Base-by-base conservation (phyloP, 2,797 vertebrate genomes). In the Synanceia verrucosa region DNA sequence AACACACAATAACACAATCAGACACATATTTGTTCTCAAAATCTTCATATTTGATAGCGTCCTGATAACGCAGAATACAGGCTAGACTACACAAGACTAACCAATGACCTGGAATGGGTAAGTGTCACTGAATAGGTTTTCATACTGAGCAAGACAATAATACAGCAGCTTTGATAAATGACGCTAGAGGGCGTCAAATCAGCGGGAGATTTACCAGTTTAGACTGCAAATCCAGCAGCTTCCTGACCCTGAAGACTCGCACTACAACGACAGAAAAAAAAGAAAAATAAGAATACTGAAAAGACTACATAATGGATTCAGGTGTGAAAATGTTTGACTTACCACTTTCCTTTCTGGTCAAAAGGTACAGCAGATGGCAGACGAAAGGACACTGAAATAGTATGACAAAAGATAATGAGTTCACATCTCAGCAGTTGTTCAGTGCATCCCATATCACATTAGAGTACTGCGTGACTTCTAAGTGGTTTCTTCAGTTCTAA, bases 331-430 rank as follows among this genome's bases (percentile, higher is more conserved):
- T 57, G 47, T 37, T 19, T 29, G 11, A 90, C 96, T 94, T 86
- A 99, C 97, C 96, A 59, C 86, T 95, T 81, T 97, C 96, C 81
- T 89, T 96, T 83, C 89, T 94, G 53, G 97, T 99, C 87, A 99
- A 87, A 86, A 99, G 94, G 90, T 96, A 99, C 12, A 99, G 84
- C 50, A 99, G 47, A 53, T 97, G 96, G 86, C 97, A 98, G 66
- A 95, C n/a, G 13, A 91, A 97, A 52, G 97, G 97, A 68, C 95
- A 96, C 98, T 99, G 91, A 73, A 93, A 92, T 67, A 55, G 83
- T 21, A 36, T 7, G 31, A 77, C 31, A 52, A 50, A 50, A 53
- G 4, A 43, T 39, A 7, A 78, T n/a, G 1, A 52, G 3, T 37
- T 68, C 12, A 37, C 9, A 57, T 41, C 13, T 53, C 5, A 61